Percentiles rank a stretch among this genome's conserved stretches.
Conservation (phyloP, 2,113 vertebrate species). For the Brevimyrus niger region DNA sequence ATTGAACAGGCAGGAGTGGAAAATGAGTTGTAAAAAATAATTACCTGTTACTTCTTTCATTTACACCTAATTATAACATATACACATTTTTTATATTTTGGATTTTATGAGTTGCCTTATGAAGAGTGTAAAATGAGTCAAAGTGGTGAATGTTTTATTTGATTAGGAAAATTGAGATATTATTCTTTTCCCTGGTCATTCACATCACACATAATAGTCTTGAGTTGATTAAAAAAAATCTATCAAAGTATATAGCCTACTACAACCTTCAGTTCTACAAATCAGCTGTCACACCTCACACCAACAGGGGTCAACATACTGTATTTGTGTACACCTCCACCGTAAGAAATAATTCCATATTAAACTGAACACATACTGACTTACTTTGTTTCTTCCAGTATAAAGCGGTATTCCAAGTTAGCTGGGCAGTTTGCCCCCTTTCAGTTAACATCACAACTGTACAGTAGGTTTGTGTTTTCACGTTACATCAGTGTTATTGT, state of each 20-base stretch:
- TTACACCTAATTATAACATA: background rate
- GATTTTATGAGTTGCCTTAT: background rate
- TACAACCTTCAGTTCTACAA: background rate
- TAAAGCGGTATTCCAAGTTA: background rate
- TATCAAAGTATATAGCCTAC: conserved; percentile 17
- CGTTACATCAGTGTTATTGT: background rate
- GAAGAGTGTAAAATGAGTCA: conserved; percentile 11
- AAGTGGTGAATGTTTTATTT: conserved; percentile 19
- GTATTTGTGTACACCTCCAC: background rate
- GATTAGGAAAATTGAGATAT: conserved; percentile 16
- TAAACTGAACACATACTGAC: background rate
- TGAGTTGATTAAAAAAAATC: background rate
- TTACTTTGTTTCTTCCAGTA: background rate
- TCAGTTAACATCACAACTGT: background rate
- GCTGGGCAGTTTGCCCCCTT: background rate
- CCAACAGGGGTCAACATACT: background rate
- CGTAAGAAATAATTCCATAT: background rate
- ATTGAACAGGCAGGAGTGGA: conserved; percentile 3
- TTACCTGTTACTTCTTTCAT: background rate
- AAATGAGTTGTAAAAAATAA: background rate
- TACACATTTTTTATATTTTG: background rate
- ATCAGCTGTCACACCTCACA: background rate
- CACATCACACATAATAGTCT: conserved; percentile 12
- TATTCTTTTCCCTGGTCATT: conserved; percentile 17
- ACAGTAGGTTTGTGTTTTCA: background rate